A percentile compares a stretch with the other conserved stretches of the same genome.
Evolutionary conservation across 2,797 vertebrate species (phyloP).

Genomic region (Crocidura indochinensis): DNA sequence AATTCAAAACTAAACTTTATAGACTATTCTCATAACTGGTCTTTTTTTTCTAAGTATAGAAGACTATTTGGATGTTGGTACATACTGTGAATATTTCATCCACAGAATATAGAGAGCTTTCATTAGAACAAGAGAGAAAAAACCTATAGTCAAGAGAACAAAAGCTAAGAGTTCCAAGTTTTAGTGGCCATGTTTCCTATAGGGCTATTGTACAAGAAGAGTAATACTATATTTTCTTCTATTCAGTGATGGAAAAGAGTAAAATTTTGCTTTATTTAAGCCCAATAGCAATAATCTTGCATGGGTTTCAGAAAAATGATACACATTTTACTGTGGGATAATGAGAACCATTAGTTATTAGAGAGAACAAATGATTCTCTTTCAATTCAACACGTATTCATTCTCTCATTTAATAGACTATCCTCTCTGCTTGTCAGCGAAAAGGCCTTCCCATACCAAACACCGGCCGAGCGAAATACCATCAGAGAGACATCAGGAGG

Average conservation of each 20-base stretch:
- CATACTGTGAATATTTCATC: slow-evolving; percentile 79
- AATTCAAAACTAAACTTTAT: slow-evolving; percentile 68
- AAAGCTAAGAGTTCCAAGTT: slow-evolving; percentile 82
- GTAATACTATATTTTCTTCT: slow-evolving; percentile 81
- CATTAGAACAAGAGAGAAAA: slow-evolving; percentile 76
- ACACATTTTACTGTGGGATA: slow-evolving; percentile 81
- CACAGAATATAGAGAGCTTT: slow-evolving; percentile 67
- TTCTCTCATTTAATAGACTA: slow-evolving; percentile 79
- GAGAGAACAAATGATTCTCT: slow-evolving; percentile 82
- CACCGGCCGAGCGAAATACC: slow-evolving; percentile 66
- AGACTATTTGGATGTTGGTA: slow-evolving; percentile 75
- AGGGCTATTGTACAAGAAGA: slow-evolving; percentile 84
- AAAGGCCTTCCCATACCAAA: slow-evolving; percentile 64
- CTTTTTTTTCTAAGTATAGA: slow-evolving; percentile 68
- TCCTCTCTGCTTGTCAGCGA: slow-evolving; percentile 76
- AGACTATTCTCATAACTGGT: slow-evolving; percentile 53
- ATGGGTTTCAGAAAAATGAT: slow-evolving; percentile 83
- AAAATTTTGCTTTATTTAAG: slow-evolving; percentile 84
- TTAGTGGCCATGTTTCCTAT: slow-evolving; percentile 79
- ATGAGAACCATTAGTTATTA: slow-evolving; percentile 86
- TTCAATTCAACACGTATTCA: slow-evolving; percentile 80
- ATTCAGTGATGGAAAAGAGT: slow-evolving; percentile 82
- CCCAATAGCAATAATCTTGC: slow-evolving; percentile 82
- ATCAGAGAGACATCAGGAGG: slow-evolving; percentile 78
- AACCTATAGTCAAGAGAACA: slow-evolving; percentile 78